These are phyloP conservation scores for Synergus umbraculus DNA, from an alignment of 2,888 invertebrate genomes.

Conservation along the genomic window DNA sequence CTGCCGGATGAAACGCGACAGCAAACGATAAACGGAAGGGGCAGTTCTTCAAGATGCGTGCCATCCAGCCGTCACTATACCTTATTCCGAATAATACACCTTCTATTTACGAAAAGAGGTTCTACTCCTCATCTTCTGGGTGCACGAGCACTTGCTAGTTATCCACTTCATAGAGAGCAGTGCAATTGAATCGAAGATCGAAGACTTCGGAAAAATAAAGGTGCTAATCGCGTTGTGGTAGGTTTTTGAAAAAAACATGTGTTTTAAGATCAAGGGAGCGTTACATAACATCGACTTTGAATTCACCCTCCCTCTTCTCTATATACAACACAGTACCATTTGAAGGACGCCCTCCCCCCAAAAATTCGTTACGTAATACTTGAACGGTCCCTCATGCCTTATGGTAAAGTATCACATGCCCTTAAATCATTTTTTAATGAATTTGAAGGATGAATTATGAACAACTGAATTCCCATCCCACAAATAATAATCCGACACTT, in stretches of 20 bases:
- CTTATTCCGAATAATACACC: slow-evolving; percentile 16
- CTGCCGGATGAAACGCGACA: slow-evolving; percentile 75
- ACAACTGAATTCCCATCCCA: neutral
- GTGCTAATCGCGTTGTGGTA: neutral
- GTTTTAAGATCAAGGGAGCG: too few species aligned
- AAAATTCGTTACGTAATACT: too few species aligned
- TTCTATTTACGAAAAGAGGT: neutral
- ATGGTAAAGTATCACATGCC: too few species aligned
- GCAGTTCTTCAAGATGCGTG: slow-evolving; percentile 66
- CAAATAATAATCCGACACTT: neutral
- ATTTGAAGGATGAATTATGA: too few species aligned
- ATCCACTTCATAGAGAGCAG: neutral
- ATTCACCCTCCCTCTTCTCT: too few species aligned
- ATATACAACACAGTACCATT: too few species aligned
- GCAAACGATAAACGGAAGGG: slow-evolving; percentile 58
- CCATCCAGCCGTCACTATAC: slow-evolving; percentile 64
- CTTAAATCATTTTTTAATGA: too few species aligned
- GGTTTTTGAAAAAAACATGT: too few species aligned
- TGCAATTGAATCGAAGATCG: neutral
- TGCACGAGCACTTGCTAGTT: neutral
- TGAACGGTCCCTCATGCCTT: too few species aligned
- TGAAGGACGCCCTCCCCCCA: too few species aligned
- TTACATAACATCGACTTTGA: too few species aligned
- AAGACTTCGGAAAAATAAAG: neutral
- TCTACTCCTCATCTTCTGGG: neutral